Evolutionary conservation across 2,113 vertebrate genomes (phyloP), one percentile per base, ranked within the genome.

Genomic region (Ia io): DNA sequence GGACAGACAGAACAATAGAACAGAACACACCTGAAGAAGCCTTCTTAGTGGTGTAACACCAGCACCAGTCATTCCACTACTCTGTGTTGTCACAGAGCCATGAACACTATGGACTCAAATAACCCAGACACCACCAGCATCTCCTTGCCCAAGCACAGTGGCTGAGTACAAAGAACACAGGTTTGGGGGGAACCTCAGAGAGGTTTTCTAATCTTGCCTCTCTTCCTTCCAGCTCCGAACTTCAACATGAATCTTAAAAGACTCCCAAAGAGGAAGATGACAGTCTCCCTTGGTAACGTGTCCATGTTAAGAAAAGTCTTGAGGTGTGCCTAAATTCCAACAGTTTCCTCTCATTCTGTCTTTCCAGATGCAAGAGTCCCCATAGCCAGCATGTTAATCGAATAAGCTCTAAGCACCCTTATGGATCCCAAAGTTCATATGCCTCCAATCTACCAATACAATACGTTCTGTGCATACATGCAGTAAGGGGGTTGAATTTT

Each of bases 51-150:
- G 90, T 35, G 25, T 5, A 53, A 65, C 0, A 67, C 82, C 94
- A 86, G 67, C 51, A 4, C 87, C 42, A 35, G 78, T 95, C 94
- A 71, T 70, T 69, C 77, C 25, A 28, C 59, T 5, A 91, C 89
- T 76, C 89, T 56, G 13, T 87, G 84, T 35, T 95, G 92, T 92
- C 84, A 90, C 30, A 44, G 37, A 96, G 85, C 88, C 71, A 13
- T 94, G 84, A 69, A 94, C 73, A 79, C 47, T 25, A 69, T 12
- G 40, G 84, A 90, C 84, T 94, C 89, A 71, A 44, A 93, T 76
- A 90, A 95, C 73, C 86, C 84, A 74, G 69, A 73, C 84, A 69
- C 86, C 47, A 28, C 32, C 2, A 23, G 91, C 49, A 84, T 49
- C 87, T 90, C 47, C 71, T 65, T 18, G 40, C 32, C 28, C 61